Conservation (phyloP, 64 coral and sea anemone genomes). For the Catalaphyllia jardinei region DNA sequence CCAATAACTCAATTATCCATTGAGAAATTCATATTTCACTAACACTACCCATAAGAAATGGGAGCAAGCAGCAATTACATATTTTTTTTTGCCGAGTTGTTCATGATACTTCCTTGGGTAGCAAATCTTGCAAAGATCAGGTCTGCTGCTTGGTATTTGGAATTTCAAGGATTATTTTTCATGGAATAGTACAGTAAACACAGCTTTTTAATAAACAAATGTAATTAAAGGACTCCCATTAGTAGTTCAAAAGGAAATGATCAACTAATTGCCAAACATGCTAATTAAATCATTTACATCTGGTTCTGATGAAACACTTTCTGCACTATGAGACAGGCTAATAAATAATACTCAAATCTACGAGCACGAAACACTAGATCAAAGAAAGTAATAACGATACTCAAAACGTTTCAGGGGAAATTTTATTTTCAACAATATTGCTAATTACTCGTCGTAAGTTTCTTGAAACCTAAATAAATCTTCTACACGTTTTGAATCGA, state of each 20-base stretch:
- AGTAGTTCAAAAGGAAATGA: conserved; percentile 12
- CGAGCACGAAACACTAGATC: neutral
- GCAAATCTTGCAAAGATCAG: too few species aligned
- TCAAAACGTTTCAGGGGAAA: neutral
- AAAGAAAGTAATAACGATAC: neutral
- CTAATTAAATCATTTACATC: conserved; percentile 4
- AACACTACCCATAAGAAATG: too few species aligned
- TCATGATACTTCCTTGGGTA: too few species aligned
- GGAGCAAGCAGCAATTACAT: too few species aligned
- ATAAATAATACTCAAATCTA: neutral
- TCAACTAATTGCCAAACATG: conserved; percentile 31
- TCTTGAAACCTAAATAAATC: too few species aligned
- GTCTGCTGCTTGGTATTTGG: neutral
- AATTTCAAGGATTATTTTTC: neutral
- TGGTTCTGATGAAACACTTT: neutral
- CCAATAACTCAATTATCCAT: too few species aligned
- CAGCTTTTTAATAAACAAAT: neutral
- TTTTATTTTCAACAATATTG: neutral
- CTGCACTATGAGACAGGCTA: neutral
- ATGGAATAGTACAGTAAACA: neutral
- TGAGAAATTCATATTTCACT: too few species aligned
- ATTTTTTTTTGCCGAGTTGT: too few species aligned
- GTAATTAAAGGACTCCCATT: neutral
- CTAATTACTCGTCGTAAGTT: neutral
- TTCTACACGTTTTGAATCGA: too few species aligned